Evolutionary conservation across 1,140 invertebrate genomes (phyloP), one percentile per base, ranked within the genome.

Genomic region (Apis dorsata): DNA sequence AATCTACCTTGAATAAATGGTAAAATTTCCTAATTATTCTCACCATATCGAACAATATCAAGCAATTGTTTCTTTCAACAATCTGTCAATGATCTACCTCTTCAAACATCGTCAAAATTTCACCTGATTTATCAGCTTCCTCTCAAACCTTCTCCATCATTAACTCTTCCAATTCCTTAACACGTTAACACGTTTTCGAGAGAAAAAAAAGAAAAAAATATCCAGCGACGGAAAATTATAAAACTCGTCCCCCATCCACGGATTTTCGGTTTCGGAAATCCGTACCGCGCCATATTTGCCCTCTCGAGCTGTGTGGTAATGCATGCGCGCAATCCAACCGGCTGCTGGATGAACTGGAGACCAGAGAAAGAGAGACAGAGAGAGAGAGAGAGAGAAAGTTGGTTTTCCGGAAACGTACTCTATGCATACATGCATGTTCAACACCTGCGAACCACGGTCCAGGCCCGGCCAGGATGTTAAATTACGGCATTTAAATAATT

Each of bases 401-500:
- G 88, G 77, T 88, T 89, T 88, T 84, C 88, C 88, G 88, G 88
- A 89, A 89, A 89, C 88, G 88, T 89, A 89, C 88, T 92, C 90
- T 91, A 90, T 92, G 90, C 89, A 92, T 92, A 92, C 89, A 92
- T 91, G 87, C 90, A 92, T 92, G 90, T 91, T 90, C 90, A 90
- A 91, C 91, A 90, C 89, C 89, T 86, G 91, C 87, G 79, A 85
- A 85, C 79, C 83, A 85, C 81, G 82, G 86, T 87, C 85, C 87
- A 44, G 86, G 70, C 69, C 85, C 57, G 83, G 80, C 34, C 86
- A 79, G 89, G 85, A 92, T 88, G 90, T 91, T 91, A 91, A 92
- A 92, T 92, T 91, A 91, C 89, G 86, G 85, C 88, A 92, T 92
- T 92, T 92, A 91, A 92, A 90, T 89, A 90, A 90, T 86, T 94